Percentiles rank a stretch among this genome's conserved stretches.
phyloP scores from a whole-genome alignment of 2,113 vertebrate species.

The Sakesphorus luctuosus region DNA sequence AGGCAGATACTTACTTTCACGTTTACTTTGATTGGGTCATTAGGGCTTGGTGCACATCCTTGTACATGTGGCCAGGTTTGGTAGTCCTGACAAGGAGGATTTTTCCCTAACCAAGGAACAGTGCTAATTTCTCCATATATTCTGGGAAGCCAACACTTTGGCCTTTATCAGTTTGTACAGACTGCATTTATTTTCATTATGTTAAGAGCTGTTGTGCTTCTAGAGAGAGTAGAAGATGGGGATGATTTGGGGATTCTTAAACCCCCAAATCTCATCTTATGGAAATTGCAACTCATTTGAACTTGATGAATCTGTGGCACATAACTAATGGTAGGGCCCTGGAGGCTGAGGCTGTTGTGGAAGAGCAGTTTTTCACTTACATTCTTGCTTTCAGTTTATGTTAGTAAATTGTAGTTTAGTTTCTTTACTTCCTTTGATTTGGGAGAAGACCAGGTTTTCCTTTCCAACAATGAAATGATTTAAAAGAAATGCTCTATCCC shows the following conservation, averaged over 20 bases:
- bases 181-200: neutral
- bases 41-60: neutral
- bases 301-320: neutral
- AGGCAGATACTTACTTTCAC: neutral
- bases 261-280: neutral
- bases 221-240: neutral
- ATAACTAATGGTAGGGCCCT: neutral
- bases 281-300: neutral
- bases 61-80: neutral
- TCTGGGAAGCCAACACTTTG: neutral
- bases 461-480: neutral
- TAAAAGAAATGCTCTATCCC: neutral
- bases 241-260: neutral
- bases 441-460: neutral
- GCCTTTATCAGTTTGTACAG: neutral
- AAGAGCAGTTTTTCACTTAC: neutral
- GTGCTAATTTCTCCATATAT: neutral
- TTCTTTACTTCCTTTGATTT: neutral
- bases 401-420: neutral
- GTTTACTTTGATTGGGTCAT: neutral
- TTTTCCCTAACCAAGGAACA: neutral
- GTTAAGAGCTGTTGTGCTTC: neutral
- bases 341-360: neutral
- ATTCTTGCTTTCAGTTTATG: neutral
- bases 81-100: neutral